phyloP scores from a whole-genome alignment of 2,888 invertebrate genomes.

The Drosophila parthenogenetica region DNA sequence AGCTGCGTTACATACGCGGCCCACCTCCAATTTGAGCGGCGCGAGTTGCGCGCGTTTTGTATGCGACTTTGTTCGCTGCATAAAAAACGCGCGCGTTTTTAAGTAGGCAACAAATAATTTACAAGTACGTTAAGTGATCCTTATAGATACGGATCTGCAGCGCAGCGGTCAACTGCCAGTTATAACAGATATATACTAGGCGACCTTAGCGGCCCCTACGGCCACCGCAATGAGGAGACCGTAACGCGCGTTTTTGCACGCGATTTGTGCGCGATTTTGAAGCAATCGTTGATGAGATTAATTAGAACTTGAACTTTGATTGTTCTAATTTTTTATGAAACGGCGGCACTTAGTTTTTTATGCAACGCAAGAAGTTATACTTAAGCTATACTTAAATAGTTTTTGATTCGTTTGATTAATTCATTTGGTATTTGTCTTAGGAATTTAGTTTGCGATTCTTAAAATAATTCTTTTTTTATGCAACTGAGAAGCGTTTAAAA shows the following conservation, averaged over 20 bases:
- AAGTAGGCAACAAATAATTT: constrained; percentile 54
- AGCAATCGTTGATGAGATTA: constrained; percentile 32
- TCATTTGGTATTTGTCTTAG: constrained; percentile 47
- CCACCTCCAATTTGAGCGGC: constrained; percentile 90
- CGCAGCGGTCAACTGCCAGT: constrained; percentile 22
- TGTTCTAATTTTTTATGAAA: constrained; percentile 42
- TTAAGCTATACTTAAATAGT: constrained; percentile 53
- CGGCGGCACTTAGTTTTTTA: constrained; percentile 53
- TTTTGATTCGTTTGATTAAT: constrained; percentile 52
- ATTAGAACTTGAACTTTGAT: constrained; percentile 8
- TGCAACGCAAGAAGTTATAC: constrained; percentile 31
- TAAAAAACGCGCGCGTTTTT: constrained; percentile 41
- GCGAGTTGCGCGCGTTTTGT: constrained; percentile 24
- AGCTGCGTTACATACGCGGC: constrained; percentile 90
- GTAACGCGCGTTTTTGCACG: constrained; percentile 20
- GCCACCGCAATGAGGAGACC: constrained; percentile 28
- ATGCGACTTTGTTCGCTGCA: constrained; percentile 5
- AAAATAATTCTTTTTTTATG: constrained; percentile 24
- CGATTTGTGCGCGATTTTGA: constrained; percentile 21
- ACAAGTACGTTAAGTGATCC: constrained; percentile 47
- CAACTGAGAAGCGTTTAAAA: constrained; percentile 51
- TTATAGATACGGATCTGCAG: constrained; percentile 26
- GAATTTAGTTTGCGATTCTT: constrained; percentile 40
- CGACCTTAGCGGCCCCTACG: constrained; percentile 4
- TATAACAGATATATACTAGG: constrained; percentile 1